Conservation (phyloP, 2,113 vertebrate genomes). For the Rhizomys pruinosus region DNA sequence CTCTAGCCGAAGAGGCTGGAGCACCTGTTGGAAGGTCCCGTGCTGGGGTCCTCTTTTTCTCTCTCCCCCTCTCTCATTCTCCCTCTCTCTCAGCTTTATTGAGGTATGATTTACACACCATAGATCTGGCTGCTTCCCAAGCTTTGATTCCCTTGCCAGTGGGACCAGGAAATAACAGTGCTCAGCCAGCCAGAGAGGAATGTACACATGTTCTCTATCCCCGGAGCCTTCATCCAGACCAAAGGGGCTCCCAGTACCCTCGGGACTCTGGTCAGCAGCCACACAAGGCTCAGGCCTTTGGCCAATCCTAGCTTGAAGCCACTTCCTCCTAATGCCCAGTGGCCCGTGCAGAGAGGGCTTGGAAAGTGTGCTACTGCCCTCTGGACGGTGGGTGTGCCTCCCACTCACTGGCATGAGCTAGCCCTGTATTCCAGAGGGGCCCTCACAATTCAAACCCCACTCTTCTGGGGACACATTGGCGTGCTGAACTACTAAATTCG, state of each 20-base stretch:
- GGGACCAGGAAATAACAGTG: neutral
- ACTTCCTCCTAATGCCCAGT: neutral
- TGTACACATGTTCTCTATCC: too few species aligned
- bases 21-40: neutral
- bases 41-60: neutral
- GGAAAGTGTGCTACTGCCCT: neutral
- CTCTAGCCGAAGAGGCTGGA: neutral
- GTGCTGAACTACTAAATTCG: neutral
- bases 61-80: neutral
- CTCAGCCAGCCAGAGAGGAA: neutral
- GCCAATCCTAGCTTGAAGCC: neutral
- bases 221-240: too few species aligned
- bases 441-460: neutral
- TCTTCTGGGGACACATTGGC: too few species aligned
- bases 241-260: fast-evolving
- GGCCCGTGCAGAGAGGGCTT: neutral
- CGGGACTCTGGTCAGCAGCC: neutral
- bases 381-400: neutral
- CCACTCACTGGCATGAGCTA: neutral
- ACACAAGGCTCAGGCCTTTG: neutral
- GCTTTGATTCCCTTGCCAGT: neutral
- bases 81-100: neutral
- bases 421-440: too few species aligned
- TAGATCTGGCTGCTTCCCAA: neutral
- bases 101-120: too few species aligned